A percentile compares a stretch with the other conserved stretches of the same genome.
Conservation (phyloP, 1,140 invertebrate genomes). For the Tetramorium simillimum region DNA sequence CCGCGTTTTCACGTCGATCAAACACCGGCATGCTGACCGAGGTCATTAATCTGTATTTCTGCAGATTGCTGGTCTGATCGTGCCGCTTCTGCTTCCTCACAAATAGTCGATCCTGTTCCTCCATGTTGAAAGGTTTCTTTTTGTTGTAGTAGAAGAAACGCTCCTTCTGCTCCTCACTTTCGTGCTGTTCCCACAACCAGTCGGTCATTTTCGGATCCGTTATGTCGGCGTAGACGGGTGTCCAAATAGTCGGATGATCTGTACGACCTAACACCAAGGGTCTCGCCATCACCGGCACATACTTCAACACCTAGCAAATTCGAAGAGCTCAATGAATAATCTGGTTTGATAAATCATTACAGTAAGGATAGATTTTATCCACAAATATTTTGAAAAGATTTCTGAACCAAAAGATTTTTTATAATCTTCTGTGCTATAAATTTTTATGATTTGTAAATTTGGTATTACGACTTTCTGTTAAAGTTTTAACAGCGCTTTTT, state of each 20-base stretch:
- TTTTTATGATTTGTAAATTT: neutral
- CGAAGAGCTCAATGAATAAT: neutral
- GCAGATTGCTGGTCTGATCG: slow-evolving; percentile 87
- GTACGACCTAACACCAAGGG: slow-evolving; percentile 92
- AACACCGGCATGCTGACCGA: slow-evolving; percentile 97
- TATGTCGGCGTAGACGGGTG: slow-evolving; percentile 96
- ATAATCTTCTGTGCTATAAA: neutral
- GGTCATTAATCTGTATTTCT: slow-evolving; percentile 92
- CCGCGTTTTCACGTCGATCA: slow-evolving; percentile 92
- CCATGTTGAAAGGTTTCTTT: slow-evolving; percentile 85
- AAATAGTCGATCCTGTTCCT: slow-evolving; percentile 86
- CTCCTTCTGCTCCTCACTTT: slow-evolving; percentile 91
- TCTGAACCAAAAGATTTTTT: neutral
- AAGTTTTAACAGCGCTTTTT: neutral
- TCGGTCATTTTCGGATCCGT: slow-evolving; percentile 95
- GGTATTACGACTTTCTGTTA: neutral
- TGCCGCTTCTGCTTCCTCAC: slow-evolving; percentile 83
- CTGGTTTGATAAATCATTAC: neutral
- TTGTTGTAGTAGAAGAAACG: slow-evolving; percentile 88
- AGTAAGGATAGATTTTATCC: neutral
- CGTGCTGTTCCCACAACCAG: slow-evolving; percentile 94
- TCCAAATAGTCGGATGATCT: slow-evolving; percentile 94
- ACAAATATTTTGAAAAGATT: neutral
- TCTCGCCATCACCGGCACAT: slow-evolving; percentile 95
- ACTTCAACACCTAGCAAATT: slow-evolving; percentile 90